Conservation (phyloP, 35 echinoderm and acorn worm genomes). For the Eucidaris tribuloides region DNA sequence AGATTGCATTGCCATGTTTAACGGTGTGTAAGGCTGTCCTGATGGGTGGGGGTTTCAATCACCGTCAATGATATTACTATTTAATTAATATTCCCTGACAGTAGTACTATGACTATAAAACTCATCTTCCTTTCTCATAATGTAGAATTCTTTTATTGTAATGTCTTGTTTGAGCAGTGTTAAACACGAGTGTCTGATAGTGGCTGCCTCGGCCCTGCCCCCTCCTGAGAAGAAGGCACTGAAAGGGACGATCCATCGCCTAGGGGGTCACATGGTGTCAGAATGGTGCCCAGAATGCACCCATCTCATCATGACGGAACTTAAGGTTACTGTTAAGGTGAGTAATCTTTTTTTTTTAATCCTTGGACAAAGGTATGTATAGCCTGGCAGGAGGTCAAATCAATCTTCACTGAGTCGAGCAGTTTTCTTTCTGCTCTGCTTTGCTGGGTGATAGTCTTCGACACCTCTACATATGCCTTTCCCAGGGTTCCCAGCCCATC, state of each 20-base stretch:
- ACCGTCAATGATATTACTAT: neutral
- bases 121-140: too few species aligned
- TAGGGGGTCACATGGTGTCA: slow-evolving; percentile 72
- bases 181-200: slow-evolving; percentile 54
- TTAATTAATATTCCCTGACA: neutral
- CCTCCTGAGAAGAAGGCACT: slow-evolving; percentile 46
- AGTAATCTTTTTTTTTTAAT: too few species aligned
- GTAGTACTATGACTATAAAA: neutral
- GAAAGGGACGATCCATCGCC: slow-evolving; percentile 37
- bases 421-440: too few species aligned
- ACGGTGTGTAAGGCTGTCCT: neutral
- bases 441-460: too few species aligned
- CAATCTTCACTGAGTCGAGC: too few species aligned
- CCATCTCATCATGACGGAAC: slow-evolving; percentile 74
- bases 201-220: slow-evolving; percentile 59
- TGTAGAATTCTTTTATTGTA: too few species aligned
- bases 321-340: slow-evolving; percentile 86
- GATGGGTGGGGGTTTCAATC: neutral
- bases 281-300: slow-evolving; percentile 85
- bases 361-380: too few species aligned
- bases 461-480: too few species aligned
- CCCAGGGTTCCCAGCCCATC: too few species aligned
- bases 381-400: too few species aligned
- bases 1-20: neutral
- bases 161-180: slow-evolving; percentile 67